Evolutionary conservation across 2,113 vertebrate species (phyloP), one percentile per base, ranked within the genome.

Genomic region (Cyanoramphus novaezelandiae): DNA sequence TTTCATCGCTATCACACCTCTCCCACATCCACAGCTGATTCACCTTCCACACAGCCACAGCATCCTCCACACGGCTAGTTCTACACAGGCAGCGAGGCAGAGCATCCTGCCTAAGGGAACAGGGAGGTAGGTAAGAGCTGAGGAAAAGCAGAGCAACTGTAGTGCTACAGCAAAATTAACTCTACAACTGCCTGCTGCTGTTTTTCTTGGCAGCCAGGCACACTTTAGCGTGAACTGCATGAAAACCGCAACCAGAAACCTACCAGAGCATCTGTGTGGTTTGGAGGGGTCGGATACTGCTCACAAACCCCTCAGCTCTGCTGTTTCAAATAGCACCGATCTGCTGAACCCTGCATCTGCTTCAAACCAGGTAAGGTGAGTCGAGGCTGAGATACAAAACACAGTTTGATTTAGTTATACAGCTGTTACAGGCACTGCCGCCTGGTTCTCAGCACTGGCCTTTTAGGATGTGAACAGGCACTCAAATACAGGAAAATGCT

Each of bases 81-180:
- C 79, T 33, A 21, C 0, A 2, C 2, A 31, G 82, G 68, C 77
- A 64, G 71, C 3, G 70, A 83, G 71, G 79, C 80, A 68, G 44
- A 63, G 57, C 0, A 64, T 18, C 67, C 70, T 59, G 69, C 0
- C 0, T 9, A 59, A 59, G 53, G 87, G 82, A 82, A 84, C 19
- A 43, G 89, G 95, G 93, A 95, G 92, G 94, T 82, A 91, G 91
- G 81, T 13, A 49, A 69, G 82, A 95, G 91, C 69, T 62, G 69
- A 92, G 69, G 49, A 84, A 75, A 52, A 87, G 63, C 78, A 92
- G 82, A 75, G 85, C 78, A 87, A 60, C 78, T 44, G 64, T 17
- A 89, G 89, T 29, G 77, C 89, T 89, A 43, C 65, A 64, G 69
- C 80, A 82, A 28, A 70, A 82, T 28, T 1, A 88, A 76, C 86